Evolutionary conservation across 2,888 invertebrate genomes (phyloP), one percentile per base, ranked within the genome.

Genomic region (Apantesis nais): DNA sequence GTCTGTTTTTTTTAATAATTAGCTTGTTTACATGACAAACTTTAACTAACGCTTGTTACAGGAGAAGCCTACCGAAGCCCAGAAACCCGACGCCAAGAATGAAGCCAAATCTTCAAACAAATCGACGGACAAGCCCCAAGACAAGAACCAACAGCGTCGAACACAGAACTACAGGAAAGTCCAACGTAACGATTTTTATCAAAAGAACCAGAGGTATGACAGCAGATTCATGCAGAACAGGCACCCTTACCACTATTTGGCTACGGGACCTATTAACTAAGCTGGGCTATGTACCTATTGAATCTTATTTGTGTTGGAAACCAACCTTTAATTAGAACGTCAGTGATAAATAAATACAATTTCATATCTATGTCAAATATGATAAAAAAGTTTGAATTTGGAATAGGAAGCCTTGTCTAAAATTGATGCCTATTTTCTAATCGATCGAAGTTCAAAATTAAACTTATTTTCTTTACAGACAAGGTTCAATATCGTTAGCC

Each of bases 201-300:
- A 88, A 70, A 90, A 92, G 64, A 93, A 93, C 74, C 92, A 92
- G 74, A 92, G 94, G 90, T 94, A 94, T 71, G 94, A 94, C 68
- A 87, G 82, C 16, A 77, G 94, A 62, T 94, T 95, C 65, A 92
- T 92, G 85, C 92, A 90, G 2, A 91, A 88, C 72, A 78, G 95
- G 69, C 92, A 92, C 64, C 94, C 94, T 2, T 95, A 94, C 71
- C 91, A 92, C 74, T 95, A 95, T 72, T 79, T 95, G 66, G 94
- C 95, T 16, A 93, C 95, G 0, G 94, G 95, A n/a, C 93, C 95
- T 55, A 95, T 95, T 37, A 95, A 95, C 79, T 95, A 92, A 85
- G 60, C 62, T 62, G 52, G 62, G 66, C 67, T 62, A 68, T 71
- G 64, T 67, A 70, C 48, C 7, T 71, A 70, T 75, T 74, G 76